Conservation (phyloP, 2,888 invertebrate species). For the Eubasilissa splendida region DNA sequence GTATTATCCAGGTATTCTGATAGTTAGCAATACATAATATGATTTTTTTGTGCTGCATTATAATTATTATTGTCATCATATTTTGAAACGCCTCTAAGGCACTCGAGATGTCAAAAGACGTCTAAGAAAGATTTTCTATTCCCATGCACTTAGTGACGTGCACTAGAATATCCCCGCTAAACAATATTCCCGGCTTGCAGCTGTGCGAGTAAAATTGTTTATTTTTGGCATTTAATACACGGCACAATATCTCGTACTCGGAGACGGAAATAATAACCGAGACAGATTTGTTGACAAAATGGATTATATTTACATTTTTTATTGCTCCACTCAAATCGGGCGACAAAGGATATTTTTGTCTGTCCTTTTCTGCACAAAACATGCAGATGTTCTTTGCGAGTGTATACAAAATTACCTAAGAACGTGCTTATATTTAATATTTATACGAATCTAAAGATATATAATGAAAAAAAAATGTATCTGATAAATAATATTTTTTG, state of each 20-base stretch:
- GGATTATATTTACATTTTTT: slow-evolving; percentile 34
- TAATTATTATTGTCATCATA: slow-evolving; percentile 9
- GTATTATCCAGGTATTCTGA: too few species aligned
- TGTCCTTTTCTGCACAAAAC: slow-evolving; percentile 17
- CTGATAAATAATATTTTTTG: too few species aligned
- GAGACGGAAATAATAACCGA: slow-evolving; percentile 24
- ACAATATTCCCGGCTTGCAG: slow-evolving; percentile 39
- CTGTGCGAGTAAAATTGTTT: slow-evolving; percentile 53
- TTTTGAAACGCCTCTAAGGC: neutral
- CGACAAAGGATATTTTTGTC: slow-evolving; percentile 29
- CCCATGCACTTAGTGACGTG: neutral
- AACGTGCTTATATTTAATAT: too few species aligned
- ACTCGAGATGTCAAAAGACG: slow-evolving; percentile 1
- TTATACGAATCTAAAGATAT: too few species aligned
- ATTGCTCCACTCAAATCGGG: slow-evolving; percentile 5
- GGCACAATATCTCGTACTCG: slow-evolving; percentile 10
- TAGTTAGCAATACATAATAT: too few species aligned
- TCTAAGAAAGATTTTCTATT: neutral
- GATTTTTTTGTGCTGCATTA: too few species aligned
- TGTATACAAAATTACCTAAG: too few species aligned
- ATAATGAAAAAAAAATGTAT: too few species aligned
- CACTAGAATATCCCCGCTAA: neutral
- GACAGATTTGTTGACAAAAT: slow-evolving; percentile 39
- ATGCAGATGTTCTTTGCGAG: neutral
- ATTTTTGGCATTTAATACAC: slow-evolving; percentile 43